A percentile compares a stretch with the other conserved stretches of the same genome.
Conservation (phyloP, 2,888 invertebrate genomes). For the Smittia aterrima region DNA sequence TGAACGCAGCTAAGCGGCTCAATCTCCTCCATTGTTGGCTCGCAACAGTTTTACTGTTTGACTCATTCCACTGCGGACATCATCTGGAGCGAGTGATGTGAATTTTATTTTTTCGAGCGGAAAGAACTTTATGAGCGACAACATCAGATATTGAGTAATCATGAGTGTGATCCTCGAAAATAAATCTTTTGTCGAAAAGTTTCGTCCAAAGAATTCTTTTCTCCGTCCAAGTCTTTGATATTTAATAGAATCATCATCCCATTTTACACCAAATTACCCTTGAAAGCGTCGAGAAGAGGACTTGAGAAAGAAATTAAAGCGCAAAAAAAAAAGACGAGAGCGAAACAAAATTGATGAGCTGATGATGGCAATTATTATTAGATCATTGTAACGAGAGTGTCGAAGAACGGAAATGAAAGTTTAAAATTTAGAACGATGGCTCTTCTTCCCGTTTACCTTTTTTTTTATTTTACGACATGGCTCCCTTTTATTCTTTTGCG, state of each 20-base stretch:
- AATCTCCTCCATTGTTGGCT: constrained; percentile 9
- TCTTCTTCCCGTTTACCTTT: constrained; percentile 8
- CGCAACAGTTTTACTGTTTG: background rate
- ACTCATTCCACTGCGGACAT: background rate
- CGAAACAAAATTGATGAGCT: constrained; percentile 26
- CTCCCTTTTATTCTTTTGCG: background rate
- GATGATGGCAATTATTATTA: constrained; percentile 39
- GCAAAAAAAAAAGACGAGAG: background rate
- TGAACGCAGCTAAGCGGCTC: background rate
- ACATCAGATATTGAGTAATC: background rate
- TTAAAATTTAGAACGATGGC: background rate
- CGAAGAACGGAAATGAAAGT: constrained; percentile 30
- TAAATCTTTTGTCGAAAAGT: background rate
- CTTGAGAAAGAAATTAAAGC: background rate
- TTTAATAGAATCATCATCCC: constrained; percentile 4
- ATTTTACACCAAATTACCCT: constrained; percentile 21
- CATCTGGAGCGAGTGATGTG: background rate
- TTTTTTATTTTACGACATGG: constrained; percentile 18
- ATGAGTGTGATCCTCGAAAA: background rate
- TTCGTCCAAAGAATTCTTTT: background rate
- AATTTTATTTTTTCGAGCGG: background rate
- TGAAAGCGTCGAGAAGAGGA: background rate
- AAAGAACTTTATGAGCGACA: background rate
- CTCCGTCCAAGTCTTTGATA: background rate
- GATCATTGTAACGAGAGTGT: constrained; percentile 24